These are phyloP conservation scores for Cataglyphis albicans DNA, from an alignment of 2,888 invertebrate genomes.

Conservation along the genomic window DNA sequence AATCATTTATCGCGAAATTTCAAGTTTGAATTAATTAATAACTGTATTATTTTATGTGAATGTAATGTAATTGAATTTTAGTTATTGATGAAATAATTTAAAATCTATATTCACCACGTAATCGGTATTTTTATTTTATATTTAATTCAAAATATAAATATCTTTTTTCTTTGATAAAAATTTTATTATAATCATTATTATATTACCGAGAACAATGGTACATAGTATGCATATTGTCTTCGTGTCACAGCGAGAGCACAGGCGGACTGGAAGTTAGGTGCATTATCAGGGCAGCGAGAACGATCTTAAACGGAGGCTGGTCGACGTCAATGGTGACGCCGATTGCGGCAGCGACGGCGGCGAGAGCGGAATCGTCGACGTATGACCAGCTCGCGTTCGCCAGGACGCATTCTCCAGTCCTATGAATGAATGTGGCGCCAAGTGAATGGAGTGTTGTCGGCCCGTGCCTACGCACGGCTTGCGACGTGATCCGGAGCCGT, in stretches of 20 bases:
- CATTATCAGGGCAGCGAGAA: slow-evolving; percentile 41
- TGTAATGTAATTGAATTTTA: background rate
- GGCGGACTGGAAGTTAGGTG: slow-evolving; percentile 29
- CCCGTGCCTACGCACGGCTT: slow-evolving; percentile 69
- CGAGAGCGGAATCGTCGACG: slow-evolving; percentile 39
- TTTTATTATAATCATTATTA: slow-evolving; percentile 27
- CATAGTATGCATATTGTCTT: slow-evolving; percentile 14
- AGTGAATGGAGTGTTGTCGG: slow-evolving; percentile 84
- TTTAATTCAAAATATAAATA: slow-evolving; percentile 1
- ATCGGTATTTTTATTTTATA: background rate
- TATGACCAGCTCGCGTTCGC: slow-evolving; percentile 23
- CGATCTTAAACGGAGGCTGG: slow-evolving; percentile 18
- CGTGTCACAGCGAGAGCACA: background rate
- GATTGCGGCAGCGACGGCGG: slow-evolving; percentile 35
- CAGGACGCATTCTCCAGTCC: slow-evolving; percentile 59
- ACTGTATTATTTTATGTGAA: background rate
- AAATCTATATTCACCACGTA: background rate
- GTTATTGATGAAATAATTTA: background rate
- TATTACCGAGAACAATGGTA: slow-evolving; percentile 26
- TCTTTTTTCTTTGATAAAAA: background rate
- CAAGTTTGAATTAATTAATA: background rate
- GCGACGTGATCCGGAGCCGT: slow-evolving; percentile 52
- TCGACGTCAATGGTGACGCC: slow-evolving; percentile 53
- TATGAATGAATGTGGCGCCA: slow-evolving; percentile 86
- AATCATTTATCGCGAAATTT: slow-evolving; percentile 31